Percentiles rank a stretch among this genome's conserved stretches.
Evolutionary conservation across 1,140 invertebrate species (phyloP).

Genomic region (Alviniconcha marisindica): DNA sequence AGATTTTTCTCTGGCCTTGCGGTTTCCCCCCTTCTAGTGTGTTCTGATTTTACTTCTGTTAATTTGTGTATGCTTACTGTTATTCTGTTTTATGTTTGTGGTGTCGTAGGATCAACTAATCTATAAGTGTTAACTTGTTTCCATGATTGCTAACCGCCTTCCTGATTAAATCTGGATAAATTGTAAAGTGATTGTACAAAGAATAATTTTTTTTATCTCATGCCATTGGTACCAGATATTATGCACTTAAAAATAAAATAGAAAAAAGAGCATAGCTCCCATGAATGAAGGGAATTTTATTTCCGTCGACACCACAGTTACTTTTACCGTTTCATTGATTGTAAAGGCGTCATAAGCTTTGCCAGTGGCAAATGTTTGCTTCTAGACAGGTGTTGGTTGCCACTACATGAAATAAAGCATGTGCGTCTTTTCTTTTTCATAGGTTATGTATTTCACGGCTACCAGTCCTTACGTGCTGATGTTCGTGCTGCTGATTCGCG

Average conservation of each 20-base stretch:
- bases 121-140: too few species aligned
- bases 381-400: slow-evolving; percentile 8
- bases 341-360: too few species aligned
- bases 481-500: slow-evolving; percentile 76
- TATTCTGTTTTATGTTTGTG: slow-evolving; percentile 20
- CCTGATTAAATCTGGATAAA: too few species aligned
- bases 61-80: neutral
- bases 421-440: slow-evolving; percentile 43
- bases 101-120: slow-evolving; percentile 23
- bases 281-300: slow-evolving; percentile 18
- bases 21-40: neutral
- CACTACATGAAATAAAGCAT: slow-evolving; percentile 19
- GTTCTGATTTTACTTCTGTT: too few species aligned
- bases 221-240: too few species aligned
- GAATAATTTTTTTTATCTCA: too few species aligned
- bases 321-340: neutral
- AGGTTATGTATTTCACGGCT: slow-evolving; percentile 77
- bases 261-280: neutral
- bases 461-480: slow-evolving; percentile 78
- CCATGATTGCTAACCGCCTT: too few species aligned
- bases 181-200: too few species aligned
- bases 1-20: neutral
- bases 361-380: neutral
- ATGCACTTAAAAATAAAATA: too few species aligned
- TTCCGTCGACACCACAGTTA: slow-evolving; percentile 32